These are phyloP conservation scores for Athene cunicularia DNA, from an alignment of 2,113 vertebrate genomes.

Conservation along the genomic window DNA sequence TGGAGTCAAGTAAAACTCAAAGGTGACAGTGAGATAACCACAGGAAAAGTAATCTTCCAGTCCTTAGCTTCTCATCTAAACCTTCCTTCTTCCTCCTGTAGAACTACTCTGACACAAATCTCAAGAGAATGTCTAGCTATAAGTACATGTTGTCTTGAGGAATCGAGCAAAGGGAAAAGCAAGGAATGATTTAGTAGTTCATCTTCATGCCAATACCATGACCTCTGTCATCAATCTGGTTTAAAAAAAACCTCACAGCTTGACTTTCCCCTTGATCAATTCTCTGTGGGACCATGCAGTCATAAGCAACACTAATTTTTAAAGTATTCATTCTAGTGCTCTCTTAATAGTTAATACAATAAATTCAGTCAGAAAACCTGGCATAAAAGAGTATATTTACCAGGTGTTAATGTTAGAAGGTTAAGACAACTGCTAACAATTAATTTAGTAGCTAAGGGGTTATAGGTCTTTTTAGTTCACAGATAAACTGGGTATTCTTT, in stretches of 20 bases:
- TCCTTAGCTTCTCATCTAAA: background rate
- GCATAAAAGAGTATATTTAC: background rate
- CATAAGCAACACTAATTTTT: background rate
- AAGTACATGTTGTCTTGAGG: conserved; percentile 14
- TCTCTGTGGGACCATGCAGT: background rate
- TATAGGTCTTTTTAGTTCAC: background rate
- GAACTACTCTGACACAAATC: conserved; percentile 16
- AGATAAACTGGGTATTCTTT: background rate
- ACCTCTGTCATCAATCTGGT: background rate
- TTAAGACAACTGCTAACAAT: background rate
- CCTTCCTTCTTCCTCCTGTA: background rate
- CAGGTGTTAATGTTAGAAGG: background rate
- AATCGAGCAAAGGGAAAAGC: conserved; percentile 10
- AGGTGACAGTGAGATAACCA: background rate
- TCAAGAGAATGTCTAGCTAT: conserved; percentile 19
- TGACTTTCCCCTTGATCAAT: background rate
- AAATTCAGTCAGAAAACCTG: background rate
- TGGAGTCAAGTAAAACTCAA: background rate
- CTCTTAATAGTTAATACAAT: background rate
- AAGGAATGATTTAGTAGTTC: conserved; percentile 14
- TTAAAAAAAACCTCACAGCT: conserved; percentile 14
- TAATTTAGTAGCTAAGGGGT: background rate
- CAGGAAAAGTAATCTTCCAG: background rate
- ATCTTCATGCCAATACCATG: background rate
- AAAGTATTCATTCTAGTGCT: background rate